These are phyloP conservation scores for Pongo pygmaeus DNA, from an alignment of 2,113 vertebrate genomes.

Conservation along the genomic window DNA sequence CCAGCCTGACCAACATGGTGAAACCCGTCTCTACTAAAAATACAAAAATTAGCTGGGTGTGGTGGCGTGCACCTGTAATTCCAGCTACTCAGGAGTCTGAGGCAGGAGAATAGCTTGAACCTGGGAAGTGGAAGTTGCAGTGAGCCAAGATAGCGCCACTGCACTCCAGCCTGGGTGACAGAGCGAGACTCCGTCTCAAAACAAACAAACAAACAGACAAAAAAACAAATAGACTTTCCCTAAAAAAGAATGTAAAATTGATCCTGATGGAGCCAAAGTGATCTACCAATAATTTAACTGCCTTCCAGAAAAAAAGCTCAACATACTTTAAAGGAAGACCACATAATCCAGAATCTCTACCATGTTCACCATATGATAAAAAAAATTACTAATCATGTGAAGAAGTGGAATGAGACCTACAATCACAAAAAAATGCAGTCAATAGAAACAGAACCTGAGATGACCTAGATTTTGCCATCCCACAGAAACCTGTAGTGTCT, in stretches of 20 bases:
- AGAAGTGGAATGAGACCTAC: neutral
- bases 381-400: neutral
- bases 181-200: no score
- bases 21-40: no score
- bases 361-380: neutral
- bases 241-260: neutral
- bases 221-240: neutral
- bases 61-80: no score
- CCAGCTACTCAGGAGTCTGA: no score
- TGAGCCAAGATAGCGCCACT: no score
- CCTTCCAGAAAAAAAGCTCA: neutral
- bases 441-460: neutral
- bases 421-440: neutral
- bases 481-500: neutral
- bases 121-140: no score
- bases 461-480: neutral
- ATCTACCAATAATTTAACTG: neutral
- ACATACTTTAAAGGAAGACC: neutral
- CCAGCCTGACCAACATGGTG: no score
- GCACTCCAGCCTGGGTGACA: no score
- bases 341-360: neutral
- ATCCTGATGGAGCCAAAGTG: neutral
- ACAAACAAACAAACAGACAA: no score
- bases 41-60: no score
- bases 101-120: no score